These are phyloP conservation scores for Didymodactylos carnosus DNA, from an alignment of 2,888 invertebrate genomes.

Conservation along the genomic window DNA sequence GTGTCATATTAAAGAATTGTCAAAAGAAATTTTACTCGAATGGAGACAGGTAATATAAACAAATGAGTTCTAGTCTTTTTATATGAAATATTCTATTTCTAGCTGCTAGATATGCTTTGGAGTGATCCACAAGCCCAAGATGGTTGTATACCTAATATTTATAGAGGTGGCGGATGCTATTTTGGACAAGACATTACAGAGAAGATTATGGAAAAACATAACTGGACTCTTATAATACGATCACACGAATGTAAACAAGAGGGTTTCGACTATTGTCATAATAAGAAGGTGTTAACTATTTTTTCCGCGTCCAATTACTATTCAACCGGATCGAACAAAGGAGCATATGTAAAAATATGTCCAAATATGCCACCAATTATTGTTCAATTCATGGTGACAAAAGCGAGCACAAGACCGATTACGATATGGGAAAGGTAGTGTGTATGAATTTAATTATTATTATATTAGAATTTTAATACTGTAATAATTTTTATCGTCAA, in stretches of 20 bases:
- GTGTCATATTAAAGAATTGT: neutral
- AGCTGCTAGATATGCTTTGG: constrained; percentile 64
- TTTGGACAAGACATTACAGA: constrained; percentile 73
- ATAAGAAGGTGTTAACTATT: constrained; percentile 59
- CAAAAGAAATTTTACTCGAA: constrained; percentile 8
- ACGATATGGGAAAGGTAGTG: constrained; percentile 17
- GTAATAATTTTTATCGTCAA: too few relatives aligned
- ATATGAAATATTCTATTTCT: too few relatives aligned
- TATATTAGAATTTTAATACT: too few relatives aligned
- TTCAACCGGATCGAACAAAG: constrained; percentile 73
- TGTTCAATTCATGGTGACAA: constrained; percentile 51
- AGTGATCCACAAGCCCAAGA: constrained; percentile 53
- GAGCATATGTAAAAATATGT: constrained; percentile 61
- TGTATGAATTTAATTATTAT: too few relatives aligned
- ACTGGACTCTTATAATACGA: constrained; percentile 55
- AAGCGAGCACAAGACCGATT: constrained; percentile 20
- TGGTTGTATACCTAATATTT: constrained; percentile 37
- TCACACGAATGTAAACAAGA: constrained; percentile 83
- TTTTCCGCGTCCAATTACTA: constrained; percentile 95
- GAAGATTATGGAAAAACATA: constrained; percentile 54
- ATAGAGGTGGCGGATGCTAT: constrained; percentile 73
- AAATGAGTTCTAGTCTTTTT: too few relatives aligned
- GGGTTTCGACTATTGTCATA: constrained; percentile 57
- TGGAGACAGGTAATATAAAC: constrained; percentile 16
- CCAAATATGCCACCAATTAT: constrained; percentile 45